A percentile compares a stretch with the other conserved stretches of the same genome.
Evolutionary conservation across 2,113 vertebrate genomes (phyloP).

Genomic region (Donacobius atricapilla): DNA sequence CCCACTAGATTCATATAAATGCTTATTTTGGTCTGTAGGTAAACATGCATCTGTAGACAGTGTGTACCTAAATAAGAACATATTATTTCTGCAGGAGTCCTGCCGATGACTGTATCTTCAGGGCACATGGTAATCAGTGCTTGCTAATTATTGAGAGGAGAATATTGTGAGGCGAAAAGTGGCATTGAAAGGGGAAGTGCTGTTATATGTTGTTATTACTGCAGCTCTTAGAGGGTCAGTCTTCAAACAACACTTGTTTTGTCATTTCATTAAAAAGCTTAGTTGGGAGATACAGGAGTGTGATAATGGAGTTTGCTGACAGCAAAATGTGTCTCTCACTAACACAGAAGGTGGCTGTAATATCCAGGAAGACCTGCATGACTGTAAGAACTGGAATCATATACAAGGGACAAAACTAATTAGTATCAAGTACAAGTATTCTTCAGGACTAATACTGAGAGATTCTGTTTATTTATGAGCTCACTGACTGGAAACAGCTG

Average conservation of each 20-base stretch:
- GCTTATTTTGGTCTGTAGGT: neutral
- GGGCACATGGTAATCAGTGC: neutral
- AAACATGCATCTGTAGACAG: neutral
- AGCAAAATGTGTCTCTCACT: accelerated
- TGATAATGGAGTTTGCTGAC: neutral
- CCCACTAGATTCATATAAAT: neutral
- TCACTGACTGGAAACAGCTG: neutral
- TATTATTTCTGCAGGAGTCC: neutral
- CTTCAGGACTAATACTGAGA: neutral
- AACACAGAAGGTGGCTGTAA: accelerated
- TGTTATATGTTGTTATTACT: accelerated
- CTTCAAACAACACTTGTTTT: neutral
- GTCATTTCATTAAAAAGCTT: neutral
- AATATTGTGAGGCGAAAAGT: neutral
- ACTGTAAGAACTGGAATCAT: neutral
- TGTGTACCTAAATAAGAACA: neutral
- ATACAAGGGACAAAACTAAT: neutral
- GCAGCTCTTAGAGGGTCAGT: neutral
- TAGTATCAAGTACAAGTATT: neutral
- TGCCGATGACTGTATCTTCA: neutral
- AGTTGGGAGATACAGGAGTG: neutral
- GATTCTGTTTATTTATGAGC: neutral
- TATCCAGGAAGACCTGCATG: neutral
- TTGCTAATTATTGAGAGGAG: neutral
- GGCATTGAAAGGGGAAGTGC: neutral